Base-by-base conservation (phyloP, 2,888 invertebrate species). In the Folsomia candida region DNA sequence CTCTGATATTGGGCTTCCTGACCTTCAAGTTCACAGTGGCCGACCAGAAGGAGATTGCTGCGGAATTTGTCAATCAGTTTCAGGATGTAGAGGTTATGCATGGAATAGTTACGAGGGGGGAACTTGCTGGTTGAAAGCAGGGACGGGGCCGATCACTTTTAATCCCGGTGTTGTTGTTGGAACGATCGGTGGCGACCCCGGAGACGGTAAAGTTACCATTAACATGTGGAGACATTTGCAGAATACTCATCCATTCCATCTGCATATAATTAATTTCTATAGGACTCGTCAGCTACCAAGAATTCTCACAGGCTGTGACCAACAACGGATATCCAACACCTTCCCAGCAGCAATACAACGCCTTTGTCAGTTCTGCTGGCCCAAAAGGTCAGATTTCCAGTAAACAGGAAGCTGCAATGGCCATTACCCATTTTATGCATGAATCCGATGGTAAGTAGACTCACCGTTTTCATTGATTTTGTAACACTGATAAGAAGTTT, bases 351-450 rank as follows among this genome's bases (percentile, higher is more conserved):
- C 70, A 72, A 22, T 72, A 72, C 57, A 24, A 68, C 1, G 66
- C 57, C 4, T 75, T 72, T 70, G 29, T 66, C 0, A 27, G 24
- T 26, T 61, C 65, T 3, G 67, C 58, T 26, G 28, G 68, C 1
- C 51, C 28, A 3, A 63, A 73, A 54, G 73, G 66, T 2, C 37
- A 14, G 1, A 75, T 75, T 25, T 68, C 59, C 0, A 62, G 37
- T 2, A 70, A 75, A 59, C 62, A 68, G 51, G 75, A 75, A 59
- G 75, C 75, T 14, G 75, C 75, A 18, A 72, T 72, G 75, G 72
- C 70, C 22, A 37, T 75, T 6, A 67, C 75, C 14, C 70, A 74
- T n/a, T 72, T 60, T 51, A 61, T 75, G 3, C 72, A 72, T 37
- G 75, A 75, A 25, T 68, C 72, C 18, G 75, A 70, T 47, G 75